Base-by-base conservation (phyloP, 2,888 invertebrate species). In the Dexiosoma caninum region DNA sequence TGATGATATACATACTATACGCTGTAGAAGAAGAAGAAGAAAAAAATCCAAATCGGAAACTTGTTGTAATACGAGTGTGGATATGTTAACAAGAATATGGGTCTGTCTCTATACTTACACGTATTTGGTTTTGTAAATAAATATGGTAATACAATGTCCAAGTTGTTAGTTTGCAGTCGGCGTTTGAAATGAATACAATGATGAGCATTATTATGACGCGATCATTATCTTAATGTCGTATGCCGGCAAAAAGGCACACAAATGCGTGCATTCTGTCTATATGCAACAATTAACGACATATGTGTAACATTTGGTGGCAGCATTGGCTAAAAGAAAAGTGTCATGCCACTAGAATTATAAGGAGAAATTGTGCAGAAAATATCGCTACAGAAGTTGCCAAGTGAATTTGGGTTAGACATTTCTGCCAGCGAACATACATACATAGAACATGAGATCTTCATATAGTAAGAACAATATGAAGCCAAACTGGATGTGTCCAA, bases 361-460 rank as follows among this genome's bases (percentile, higher is more conserved):
- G 42, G 23, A 32, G 51, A 72, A 62, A 42, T 32, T 5, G 6
- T 27, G 27, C 27, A 6, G n/a, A n/a, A n/a, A n/a, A n/a, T n/a
- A n/a, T n/a, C n/a, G 16, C 16, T 1, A 5, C 44, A 37, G 21
- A 23, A 49, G 46, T 49, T 62, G 32, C 49, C n/a, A 60, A 70
- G 49, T 74, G 19, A 70, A 74, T 70, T 79, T 70, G 44, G 74
- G 74, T 79, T 74, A 75, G 70, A 69, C 19, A 59, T 69, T 42
- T 16, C 5, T 62, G 9, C 12, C 21, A 42, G 21, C 40, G 9
- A 19, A 35, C 32, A 27, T 27, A 9, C 8, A 32, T 21, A 8
- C 32, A 32, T 16, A 23, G 23, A 14, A 14, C 12, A 30, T 30
- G n/a, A n/a, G n/a, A n/a, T n/a, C n/a, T 42, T 27, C 30, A 19